phyloP scores from a whole-genome alignment of 2,888 invertebrate species.

The Ophonus ardosiacus region DNA sequence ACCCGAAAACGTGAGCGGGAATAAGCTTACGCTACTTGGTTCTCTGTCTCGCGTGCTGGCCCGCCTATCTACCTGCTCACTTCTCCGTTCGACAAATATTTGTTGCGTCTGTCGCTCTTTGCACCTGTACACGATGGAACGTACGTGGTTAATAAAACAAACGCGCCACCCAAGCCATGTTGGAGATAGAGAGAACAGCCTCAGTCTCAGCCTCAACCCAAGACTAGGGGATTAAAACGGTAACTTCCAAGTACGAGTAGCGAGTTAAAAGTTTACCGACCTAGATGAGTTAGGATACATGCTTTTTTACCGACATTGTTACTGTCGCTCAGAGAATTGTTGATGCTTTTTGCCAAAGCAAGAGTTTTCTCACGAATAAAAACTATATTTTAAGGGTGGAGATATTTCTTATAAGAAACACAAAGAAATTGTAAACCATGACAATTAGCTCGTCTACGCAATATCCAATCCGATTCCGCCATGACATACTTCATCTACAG shows the following conservation, averaged over 20 bases:
- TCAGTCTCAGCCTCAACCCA: neutral
- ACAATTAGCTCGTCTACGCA: too few relatives aligned
- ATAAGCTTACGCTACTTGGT: conserved; percentile 70
- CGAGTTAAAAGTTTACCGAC: conserved; percentile 46
- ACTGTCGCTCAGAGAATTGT: neutral
- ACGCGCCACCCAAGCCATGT: conserved; percentile 11
- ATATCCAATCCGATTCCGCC: too few relatives aligned
- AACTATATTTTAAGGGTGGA: too few relatives aligned
- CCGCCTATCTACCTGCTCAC: conserved; percentile 40
- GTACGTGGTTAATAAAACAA: conserved; percentile 64
- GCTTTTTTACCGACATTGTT: neutral
- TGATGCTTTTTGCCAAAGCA: neutral
- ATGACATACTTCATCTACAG: too few relatives aligned
- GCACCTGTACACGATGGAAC: conserved; percentile 72
- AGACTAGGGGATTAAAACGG: conserved; percentile 53
- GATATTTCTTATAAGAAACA: too few relatives aligned
- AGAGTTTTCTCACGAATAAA: too few relatives aligned
- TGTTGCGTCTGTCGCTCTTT: conserved; percentile 74
- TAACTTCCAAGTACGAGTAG: conserved; percentile 39
- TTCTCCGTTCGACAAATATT: conserved; percentile 73
- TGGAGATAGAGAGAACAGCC: too few relatives aligned
- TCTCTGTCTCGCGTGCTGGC: conserved; percentile 9
- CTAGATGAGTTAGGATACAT: conserved; percentile 33
- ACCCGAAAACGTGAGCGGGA: conserved; percentile 75
- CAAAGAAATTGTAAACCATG: too few relatives aligned